These are phyloP conservation scores for Esox niger DNA, from an alignment of 2,113 vertebrate genomes.

Conservation along the genomic window DNA sequence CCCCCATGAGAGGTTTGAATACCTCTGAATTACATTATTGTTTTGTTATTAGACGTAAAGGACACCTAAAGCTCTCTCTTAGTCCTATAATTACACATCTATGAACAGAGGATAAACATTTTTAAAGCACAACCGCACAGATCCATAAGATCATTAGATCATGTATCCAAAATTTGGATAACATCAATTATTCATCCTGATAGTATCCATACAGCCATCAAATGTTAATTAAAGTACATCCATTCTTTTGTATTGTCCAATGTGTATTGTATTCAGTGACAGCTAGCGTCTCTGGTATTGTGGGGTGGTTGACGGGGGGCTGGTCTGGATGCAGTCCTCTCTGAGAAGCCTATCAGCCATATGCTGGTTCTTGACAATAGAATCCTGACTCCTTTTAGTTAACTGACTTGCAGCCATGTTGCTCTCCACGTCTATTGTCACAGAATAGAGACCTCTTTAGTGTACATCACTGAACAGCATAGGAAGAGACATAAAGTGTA, in stretches of 20 bases:
- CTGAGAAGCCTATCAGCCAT: conserved; percentile 60
- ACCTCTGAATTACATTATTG: too few species aligned
- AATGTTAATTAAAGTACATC: conserved; percentile 19
- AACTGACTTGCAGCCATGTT: too few species aligned
- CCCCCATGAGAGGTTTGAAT: too few species aligned
- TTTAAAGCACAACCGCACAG: not conserved
- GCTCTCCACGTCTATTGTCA: too few species aligned
- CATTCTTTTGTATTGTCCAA: not conserved
- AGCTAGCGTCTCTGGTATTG: conserved; percentile 46
- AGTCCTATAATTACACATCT: not conserved
- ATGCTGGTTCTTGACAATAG: conserved; percentile 53
- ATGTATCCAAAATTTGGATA: too few species aligned
- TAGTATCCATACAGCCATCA: not conserved
- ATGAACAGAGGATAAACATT: not conserved
- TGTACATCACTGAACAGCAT: too few species aligned
- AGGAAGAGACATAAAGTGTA: too few species aligned
- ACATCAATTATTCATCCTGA: too few species aligned
- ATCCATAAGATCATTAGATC: too few species aligned
- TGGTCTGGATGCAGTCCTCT: conserved; percentile 17
- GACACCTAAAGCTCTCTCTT: too few species aligned
- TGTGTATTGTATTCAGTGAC: conserved; percentile 23
- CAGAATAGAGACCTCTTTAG: too few species aligned
- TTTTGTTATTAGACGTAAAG: too few species aligned
- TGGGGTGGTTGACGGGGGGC: conserved; percentile 40
- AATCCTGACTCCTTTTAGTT: not conserved